Base-by-base conservation (phyloP, 2,888 invertebrate genomes). In the Athrips mouffetella region DNA sequence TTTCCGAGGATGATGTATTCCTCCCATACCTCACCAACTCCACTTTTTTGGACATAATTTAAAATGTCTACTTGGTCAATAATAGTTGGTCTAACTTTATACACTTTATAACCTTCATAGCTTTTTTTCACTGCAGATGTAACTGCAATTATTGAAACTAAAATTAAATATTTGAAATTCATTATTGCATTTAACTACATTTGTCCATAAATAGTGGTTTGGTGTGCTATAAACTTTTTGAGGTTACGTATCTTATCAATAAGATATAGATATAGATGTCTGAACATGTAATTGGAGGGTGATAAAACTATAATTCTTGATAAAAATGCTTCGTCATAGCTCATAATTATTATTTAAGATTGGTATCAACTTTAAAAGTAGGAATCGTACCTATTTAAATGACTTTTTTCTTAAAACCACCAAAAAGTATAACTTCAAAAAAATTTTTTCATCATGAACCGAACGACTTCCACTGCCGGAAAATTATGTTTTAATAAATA, bases 81-180 rank as follows among this genome's bases (percentile, higher is more conserved):
- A 13, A 76, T 83, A 50, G 76, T 73, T 0, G 92, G 91, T 1
- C 73, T 68, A 1, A 91, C 72, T 62, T 90, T 84, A 55, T 89
- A 92, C 3, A 93, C 87, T 57, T 89, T 90, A 57, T 91, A 91
- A 15, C 91, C 90, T 49, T 91, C 84, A 59, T 89, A 93, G 37
- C 70, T 73, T 55, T 58, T 70, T 23, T 59, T 60, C 45, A 53
- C 55, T 13, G 65, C 65, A 29, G 51, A n/a, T 8, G 54, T 48
- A 23, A 54, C 11, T 29, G 52, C 7, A 6, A 62, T 13, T 52
- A 61, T 30, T 20, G 61, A 30, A 33, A 68, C 13, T 48, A 67
- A 31, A 16, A 59, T 27, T 27, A 67, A 25, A 15, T 47, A 37
- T 59, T 50, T 61, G 0, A 52, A 48, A 47, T 58, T 53, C 76